Evolutionary conservation across 2,888 invertebrate genomes (phyloP), one percentile per base, ranked within the genome.

Genomic region (Eudemis profundana): DNA sequence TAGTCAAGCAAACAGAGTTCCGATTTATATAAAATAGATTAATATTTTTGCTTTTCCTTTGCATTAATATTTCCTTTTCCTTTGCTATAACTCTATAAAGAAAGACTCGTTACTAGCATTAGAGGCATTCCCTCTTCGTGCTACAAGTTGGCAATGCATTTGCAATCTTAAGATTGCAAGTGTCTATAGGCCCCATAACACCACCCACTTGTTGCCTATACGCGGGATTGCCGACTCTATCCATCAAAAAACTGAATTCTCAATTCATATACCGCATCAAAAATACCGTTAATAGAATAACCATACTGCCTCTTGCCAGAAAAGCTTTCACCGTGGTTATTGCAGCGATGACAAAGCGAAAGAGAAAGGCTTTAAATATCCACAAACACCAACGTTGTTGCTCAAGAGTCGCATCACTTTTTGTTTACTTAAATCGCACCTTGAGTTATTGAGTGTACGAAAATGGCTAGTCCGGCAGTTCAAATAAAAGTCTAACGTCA

Each of bases 351-450:
- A 59, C 50, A 59, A 46, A 44, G 57, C 42, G 19, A 59, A 59
- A 64, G 57, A 51, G 57, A 64, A 64, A 59, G 64, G 50, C 49
- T 42, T 47, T 36, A 27, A 62, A 47, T 29, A 62, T 54, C 19
- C 19, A 49, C 49, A 36, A 57, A 50, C 33, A 63, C 14, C 27
- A 19, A 7, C 36, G 14, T 40, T 33, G 21, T 49, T 27, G 40
- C 21, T 38, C n/a, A 38, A 62, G n/a, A 36, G 15, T n/a, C 10
- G 12, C 49, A 19, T 8, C 4, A 15, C 14, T 27, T 21, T 36
- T 12, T 10, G 10, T 15, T 19, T 14, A 36, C 19, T 19, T 4
- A 12, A 10, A 17, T 10, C 27, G 7, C 27, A 27, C 7, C 7
- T 27, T 27, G 7, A 4, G 27, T 27, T n/a, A n/a, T n/a, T n/a